Evolutionary conservation across 2,113 vertebrate species (phyloP).

Genomic region (Glaucomys volans): DNA sequence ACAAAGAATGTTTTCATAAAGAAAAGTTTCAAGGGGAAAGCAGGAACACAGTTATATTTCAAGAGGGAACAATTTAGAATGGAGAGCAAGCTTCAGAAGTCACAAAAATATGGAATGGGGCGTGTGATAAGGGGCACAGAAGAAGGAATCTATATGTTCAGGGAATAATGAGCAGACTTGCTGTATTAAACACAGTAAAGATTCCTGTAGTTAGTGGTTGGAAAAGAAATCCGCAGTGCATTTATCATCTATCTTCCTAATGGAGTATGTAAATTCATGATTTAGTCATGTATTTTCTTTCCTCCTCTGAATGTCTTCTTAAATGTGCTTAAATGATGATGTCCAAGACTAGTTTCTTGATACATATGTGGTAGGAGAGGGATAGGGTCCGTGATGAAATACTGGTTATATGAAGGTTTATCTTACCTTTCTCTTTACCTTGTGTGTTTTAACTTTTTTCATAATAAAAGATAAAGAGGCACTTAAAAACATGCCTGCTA

Average conservation of each 20-base stretch:
- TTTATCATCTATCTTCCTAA: conserved; percentile 7
- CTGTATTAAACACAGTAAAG: not conserved
- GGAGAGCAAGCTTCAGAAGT: not conserved
- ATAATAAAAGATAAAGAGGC: conserved; percentile 53
- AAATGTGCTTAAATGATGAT: not conserved
- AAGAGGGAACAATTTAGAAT: not conserved
- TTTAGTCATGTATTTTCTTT: not conserved
- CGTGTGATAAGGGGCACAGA: not conserved
- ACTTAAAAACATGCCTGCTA: conserved; percentile 48
- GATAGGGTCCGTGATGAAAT: not conserved
- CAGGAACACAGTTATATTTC: not conserved
- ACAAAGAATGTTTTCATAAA: conserved; percentile 1
- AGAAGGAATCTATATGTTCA: not conserved
- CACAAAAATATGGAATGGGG: not conserved
- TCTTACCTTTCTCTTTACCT: conserved; percentile 19
- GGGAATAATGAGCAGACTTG: not conserved
- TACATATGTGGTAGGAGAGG: not conserved
- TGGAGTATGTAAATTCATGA: not conserved
- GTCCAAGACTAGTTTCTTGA: not conserved
- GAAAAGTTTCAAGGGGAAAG: conserved; percentile 46
- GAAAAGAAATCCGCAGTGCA: not conserved
- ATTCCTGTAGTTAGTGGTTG: not conserved
- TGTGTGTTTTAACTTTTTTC: conserved; percentile 50
- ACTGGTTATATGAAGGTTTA: not conserved
- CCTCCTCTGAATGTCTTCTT: not conserved